phyloP scores from a whole-genome alignment of 1,140 invertebrate species.

The Penaeus chinensis region DNA sequence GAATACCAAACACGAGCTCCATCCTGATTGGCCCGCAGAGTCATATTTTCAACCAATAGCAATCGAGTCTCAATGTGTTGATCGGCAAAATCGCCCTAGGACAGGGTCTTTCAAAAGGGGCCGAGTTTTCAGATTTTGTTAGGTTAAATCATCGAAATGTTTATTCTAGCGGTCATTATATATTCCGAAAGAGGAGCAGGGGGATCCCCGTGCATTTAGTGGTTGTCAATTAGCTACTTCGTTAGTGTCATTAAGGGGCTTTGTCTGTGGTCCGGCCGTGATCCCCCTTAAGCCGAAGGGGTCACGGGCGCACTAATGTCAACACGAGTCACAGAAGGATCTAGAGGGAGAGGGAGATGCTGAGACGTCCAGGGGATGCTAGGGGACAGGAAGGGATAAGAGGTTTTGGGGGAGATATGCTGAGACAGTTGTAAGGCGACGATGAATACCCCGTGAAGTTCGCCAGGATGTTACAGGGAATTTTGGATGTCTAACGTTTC shows the following conservation, averaged over 20 bases:
- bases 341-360: not conserved
- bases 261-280: conserved; percentile 46
- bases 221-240: conserved; percentile 52
- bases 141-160: not conserved
- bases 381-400: conserved; percentile 6
- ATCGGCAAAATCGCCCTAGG: conserved; percentile 32
- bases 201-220: conserved; percentile 3
- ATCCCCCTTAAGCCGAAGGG: conserved; percentile 46
- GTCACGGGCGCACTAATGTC: conserved; percentile 51
- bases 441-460: not conserved
- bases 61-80: conserved; percentile 35
- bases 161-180: not conserved
- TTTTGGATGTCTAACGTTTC: too few relatives aligned
- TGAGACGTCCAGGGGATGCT: not conserved
- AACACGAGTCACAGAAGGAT: conserved; percentile 25
- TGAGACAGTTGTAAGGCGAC: not conserved
- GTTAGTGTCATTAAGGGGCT: conserved; percentile 49
- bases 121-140: conserved; percentile 1
- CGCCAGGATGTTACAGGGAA: too few relatives aligned
- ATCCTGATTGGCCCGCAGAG: conserved; percentile 55
- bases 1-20: conserved; percentile 57
- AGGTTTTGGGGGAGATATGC: not conserved
- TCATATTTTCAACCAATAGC: conserved; percentile 56
- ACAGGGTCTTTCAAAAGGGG: conserved; percentile 16
- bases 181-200: not conserved